Evolutionary conservation across 2,797 vertebrate species (phyloP).

Genomic region (Lepus townsendii): DNA sequence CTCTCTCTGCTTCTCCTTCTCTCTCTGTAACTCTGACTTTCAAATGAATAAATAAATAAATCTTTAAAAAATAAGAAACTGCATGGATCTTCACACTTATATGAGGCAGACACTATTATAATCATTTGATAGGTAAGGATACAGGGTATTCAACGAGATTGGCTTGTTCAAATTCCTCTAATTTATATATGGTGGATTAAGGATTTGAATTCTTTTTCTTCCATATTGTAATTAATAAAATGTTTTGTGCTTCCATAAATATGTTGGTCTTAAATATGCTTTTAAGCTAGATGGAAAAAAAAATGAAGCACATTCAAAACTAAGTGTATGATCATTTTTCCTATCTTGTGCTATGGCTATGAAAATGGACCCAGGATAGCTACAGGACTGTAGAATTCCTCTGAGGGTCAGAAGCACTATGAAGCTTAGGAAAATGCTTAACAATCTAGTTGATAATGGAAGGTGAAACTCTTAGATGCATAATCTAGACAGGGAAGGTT

Average conservation of each 20-base stretch:
- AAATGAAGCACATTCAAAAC: constrained; percentile 17
- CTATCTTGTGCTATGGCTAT: neutral
- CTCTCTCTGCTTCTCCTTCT: too few species aligned
- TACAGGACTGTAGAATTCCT: neutral
- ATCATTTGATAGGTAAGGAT: neutral
- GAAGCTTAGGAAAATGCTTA: neutral
- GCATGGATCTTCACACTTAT: neutral
- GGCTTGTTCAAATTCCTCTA: neutral
- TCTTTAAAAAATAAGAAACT: neutral
- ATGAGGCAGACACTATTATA: neutral
- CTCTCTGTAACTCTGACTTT: too few species aligned
- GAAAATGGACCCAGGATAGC: constrained; percentile 36
- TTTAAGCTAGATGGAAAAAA: constrained; percentile 25
- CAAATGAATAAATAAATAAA: too few species aligned
- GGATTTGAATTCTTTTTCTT: neutral
- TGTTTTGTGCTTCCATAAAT: neutral
- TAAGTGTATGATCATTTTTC: neutral
- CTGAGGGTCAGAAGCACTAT: neutral
- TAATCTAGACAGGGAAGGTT: neutral
- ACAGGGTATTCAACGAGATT: neutral
- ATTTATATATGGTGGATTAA: neutral
- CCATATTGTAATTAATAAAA: neutral
- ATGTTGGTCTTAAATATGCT: neutral
- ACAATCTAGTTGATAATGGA: neutral
- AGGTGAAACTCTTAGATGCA: neutral